Percentiles rank a stretch among this genome's conserved stretches.
phyloP scores from a whole-genome alignment of 2,797 vertebrate species.

The Emydoidea blandingii region DNA sequence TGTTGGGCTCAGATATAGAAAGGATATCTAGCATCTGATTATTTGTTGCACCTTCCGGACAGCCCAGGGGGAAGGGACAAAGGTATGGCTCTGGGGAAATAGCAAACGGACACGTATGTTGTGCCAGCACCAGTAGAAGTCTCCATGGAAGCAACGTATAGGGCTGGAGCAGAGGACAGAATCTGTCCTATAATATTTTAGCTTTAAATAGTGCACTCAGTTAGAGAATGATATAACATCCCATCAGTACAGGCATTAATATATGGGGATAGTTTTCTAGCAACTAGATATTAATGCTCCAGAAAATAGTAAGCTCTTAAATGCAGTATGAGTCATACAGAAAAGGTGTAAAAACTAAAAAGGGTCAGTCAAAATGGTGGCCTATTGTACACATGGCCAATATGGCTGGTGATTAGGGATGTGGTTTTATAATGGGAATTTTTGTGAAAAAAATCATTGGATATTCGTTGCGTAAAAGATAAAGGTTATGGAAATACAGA shows the following conservation, averaged over 20 bases:
- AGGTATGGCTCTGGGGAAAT: neutral
- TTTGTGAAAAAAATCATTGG: neutral
- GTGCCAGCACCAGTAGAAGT: neutral
- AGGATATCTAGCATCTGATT: neutral
- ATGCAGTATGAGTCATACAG: neutral
- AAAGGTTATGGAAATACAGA: neutral
- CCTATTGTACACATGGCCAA: rapidly evolving
- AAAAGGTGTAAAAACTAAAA: neutral
- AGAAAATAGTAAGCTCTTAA: neutral
- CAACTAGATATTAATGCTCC: neutral
- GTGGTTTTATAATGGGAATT: neutral
- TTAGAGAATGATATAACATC: neutral
- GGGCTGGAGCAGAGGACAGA: neutral
- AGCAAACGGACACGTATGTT: neutral
- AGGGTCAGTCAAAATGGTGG: neutral
- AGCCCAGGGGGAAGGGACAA: neutral
- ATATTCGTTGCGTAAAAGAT: neutral
- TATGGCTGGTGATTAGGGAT: neutral
- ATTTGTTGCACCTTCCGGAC: neutral
- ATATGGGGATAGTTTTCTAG: neutral
- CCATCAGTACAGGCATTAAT: neutral
- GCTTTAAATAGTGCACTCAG: too few species aligned
- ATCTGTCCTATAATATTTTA: neutral
- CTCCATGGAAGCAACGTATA: neutral
- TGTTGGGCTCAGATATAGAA: neutral